Percentiles rank a stretch among this genome's conserved stretches.
phyloP scores from a whole-genome alignment of 2,797 vertebrate genomes.

The Ambastaia sidthimunki region DNA sequence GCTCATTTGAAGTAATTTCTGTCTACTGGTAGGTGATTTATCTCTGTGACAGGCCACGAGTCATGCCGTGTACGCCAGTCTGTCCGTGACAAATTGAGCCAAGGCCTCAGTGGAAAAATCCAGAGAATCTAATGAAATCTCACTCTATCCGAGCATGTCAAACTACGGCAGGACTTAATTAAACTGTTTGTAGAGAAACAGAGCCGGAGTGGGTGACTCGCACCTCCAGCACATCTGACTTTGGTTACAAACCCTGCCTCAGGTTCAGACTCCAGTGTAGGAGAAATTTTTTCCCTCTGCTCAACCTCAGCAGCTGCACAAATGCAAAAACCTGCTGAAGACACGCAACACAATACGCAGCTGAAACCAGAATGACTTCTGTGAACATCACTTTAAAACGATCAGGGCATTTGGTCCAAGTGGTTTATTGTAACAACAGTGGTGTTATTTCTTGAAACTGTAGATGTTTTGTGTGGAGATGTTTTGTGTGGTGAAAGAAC shows the following conservation, averaged over 20 bases:
- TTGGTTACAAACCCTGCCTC: slow-evolving; percentile 71
- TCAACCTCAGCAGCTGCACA: background rate
- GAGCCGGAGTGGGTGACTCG: slow-evolving; percentile 24
- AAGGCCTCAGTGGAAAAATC: slow-evolving; percentile 10
- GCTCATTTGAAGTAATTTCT: slow-evolving; percentile 18
- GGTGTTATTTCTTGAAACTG: slow-evolving; percentile 37
- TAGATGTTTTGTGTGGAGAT: slow-evolving; percentile 49
- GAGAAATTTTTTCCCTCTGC: slow-evolving; percentile 33
- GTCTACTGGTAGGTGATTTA: slow-evolving; percentile 36
- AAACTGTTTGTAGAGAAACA: slow-evolving; percentile 5
- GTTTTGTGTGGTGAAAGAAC: slow-evolving; percentile 44
- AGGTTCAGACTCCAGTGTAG: slow-evolving; percentile 67
- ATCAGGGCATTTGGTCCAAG: background rate
- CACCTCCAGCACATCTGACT: slow-evolving; percentile 78
- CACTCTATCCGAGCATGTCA: slow-evolving; percentile 21
- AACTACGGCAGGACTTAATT: slow-evolving; percentile 19
- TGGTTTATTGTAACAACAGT: background rate
- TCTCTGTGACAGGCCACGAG: slow-evolving; percentile 17
- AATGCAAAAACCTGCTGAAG: background rate
- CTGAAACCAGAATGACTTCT: slow-evolving; percentile 17
- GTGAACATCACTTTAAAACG: background rate
- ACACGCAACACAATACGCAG: background rate
- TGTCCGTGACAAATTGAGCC: slow-evolving; percentile 45
- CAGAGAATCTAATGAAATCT: slow-evolving; percentile 43
- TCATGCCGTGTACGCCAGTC: background rate